phyloP scores from a whole-genome alignment of 1,140 invertebrate genomes.

The Rhizoglyphus robini region DNA sequence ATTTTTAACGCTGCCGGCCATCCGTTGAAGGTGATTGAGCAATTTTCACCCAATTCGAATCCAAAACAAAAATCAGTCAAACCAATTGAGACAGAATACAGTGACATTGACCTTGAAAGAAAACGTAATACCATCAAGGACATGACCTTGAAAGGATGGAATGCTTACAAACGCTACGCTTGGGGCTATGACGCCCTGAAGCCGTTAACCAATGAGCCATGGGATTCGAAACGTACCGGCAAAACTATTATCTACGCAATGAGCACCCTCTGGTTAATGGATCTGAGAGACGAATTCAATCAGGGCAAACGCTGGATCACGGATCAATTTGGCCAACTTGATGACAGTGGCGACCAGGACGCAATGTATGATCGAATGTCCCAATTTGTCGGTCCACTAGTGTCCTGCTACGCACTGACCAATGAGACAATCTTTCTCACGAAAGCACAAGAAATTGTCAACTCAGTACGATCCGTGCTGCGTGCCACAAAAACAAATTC shows the following conservation, averaged over 20 bases:
- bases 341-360: no score
- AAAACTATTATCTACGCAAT: not conserved
- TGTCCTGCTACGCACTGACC: no score
- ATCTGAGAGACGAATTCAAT: not conserved
- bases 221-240: not conserved
- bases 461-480: no score
- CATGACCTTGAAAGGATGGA: not conserved
- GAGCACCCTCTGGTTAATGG: not conserved
- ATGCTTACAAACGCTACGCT: not conserved
- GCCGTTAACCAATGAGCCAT: not conserved
- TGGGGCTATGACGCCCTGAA: not conserved
- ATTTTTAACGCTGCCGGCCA: not conserved
- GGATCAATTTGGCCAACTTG: not conserved
- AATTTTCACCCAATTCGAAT: not conserved
- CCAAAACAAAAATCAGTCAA: not conserved
- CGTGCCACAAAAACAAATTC: no score
- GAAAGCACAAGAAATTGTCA: no score
- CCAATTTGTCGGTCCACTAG: no score
- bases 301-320: not conserved
- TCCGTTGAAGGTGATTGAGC: not conserved
- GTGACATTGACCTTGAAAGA: no score
- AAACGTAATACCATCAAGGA: not conserved
- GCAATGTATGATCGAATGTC: no score
- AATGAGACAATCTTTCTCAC: no score
- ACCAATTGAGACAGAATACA: not conserved